Evolutionary conservation across 1,140 invertebrate species (phyloP).

Genomic region (Halyomorpha halys): DNA sequence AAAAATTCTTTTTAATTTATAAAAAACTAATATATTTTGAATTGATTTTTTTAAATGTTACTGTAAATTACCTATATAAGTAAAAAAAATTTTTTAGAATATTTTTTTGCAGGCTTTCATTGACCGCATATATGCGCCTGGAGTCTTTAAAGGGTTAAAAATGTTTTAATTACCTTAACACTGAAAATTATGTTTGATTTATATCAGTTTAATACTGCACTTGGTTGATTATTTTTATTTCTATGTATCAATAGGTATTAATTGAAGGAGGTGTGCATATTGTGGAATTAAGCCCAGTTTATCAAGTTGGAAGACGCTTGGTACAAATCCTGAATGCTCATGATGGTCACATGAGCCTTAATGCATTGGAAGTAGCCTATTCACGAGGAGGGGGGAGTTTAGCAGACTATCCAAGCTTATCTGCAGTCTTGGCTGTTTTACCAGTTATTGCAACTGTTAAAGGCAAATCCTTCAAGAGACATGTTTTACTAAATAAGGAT

Average conservation of each 20-base stretch:
- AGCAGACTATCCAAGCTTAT: conserved; percentile 45
- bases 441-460: conserved; percentile 44
- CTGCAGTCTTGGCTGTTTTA: conserved; percentile 44
- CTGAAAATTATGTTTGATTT: no score
- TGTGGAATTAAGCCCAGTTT: conserved; percentile 45
- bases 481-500: conserved; percentile 39
- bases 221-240: no score
- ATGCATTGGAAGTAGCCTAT: conserved; percentile 46
- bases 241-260: conserved; percentile 14
- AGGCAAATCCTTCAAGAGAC: conserved; percentile 36
- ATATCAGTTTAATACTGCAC: no score
- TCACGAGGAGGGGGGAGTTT: conserved; percentile 42
- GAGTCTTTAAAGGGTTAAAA: no score
- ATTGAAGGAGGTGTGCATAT: conserved; percentile 33
- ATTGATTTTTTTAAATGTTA: no score
- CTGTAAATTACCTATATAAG: no score
- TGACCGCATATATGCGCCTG: no score
- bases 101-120: no score
- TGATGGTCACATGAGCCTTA: conserved; percentile 42
- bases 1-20: no score
- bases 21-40: no score
- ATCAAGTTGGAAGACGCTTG: conserved; percentile 47
- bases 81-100: no score
- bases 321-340: conserved; percentile 44
- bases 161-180: no score